A percentile compares a stretch with the other conserved stretches of the same genome.
Evolutionary conservation across 2,888 invertebrate genomes (phyloP).

Genomic region (Chrysolina haemoptera): DNA sequence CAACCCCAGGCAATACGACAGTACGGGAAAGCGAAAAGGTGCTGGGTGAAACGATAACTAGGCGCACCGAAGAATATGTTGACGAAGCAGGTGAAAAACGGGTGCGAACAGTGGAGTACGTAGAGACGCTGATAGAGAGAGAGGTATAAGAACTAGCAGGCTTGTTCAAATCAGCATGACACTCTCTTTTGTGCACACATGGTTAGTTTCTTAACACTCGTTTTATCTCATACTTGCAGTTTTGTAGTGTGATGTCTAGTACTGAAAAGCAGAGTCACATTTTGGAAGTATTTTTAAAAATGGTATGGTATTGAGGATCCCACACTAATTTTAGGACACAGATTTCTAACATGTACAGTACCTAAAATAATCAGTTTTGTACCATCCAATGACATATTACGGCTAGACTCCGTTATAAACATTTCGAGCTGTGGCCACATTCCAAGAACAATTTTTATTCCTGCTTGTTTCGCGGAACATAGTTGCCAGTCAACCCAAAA

Average conservation of each 20-base stretch:
- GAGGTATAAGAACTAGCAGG: constrained; percentile 78
- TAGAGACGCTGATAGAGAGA: constrained; percentile 95
- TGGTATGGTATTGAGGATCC: too few relatives aligned
- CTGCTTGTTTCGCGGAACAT: too few relatives aligned
- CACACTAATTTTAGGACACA: too few relatives aligned
- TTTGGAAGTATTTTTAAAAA: background rate
- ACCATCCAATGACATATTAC: too few relatives aligned
- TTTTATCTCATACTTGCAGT: constrained; percentile 46
- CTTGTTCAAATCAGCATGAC: constrained; percentile 59
- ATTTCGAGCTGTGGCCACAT: too few relatives aligned
- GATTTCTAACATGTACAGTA: too few relatives aligned
- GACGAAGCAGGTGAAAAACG: constrained; percentile 91
- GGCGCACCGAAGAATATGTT: constrained; percentile 89
- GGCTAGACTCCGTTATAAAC: too few relatives aligned
- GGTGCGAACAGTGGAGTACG: constrained; percentile 93
- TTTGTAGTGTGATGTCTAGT: constrained; percentile 27
- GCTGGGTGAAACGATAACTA: constrained; percentile 89
- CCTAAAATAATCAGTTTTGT: too few relatives aligned
- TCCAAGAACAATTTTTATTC: too few relatives aligned
- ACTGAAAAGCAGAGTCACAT: background rate
- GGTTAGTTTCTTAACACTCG: constrained; percentile 64
- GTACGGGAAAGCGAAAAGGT: constrained; percentile 92
- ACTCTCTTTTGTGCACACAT: constrained; percentile 60
- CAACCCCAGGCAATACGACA: constrained; percentile 86
- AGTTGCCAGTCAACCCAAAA: too few relatives aligned